Evolutionary conservation across 2,113 vertebrate genomes (phyloP).

Genomic region (Oceanites oceanicus): DNA sequence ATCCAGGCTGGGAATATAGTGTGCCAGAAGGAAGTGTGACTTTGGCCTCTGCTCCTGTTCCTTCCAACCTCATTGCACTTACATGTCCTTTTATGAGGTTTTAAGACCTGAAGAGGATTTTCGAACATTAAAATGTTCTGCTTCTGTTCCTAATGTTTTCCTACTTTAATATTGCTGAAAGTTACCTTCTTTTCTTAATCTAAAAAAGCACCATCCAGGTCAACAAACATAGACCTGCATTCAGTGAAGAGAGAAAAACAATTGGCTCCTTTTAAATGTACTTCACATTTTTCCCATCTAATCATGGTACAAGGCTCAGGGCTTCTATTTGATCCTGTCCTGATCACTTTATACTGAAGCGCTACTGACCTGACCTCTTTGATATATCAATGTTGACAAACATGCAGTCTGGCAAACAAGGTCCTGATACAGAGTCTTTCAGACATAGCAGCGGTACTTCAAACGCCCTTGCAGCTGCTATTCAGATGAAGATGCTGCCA

Average conservation of each 20-base stretch:
- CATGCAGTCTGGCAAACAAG: not conserved
- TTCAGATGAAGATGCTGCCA: not conserved
- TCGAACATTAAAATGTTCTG: not conserved
- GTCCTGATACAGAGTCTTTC: not conserved
- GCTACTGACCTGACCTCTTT: not conserved
- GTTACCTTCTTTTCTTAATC: not conserved
- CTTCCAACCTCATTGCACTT: not conserved
- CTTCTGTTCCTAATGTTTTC: not conserved
- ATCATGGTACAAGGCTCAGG: not conserved
- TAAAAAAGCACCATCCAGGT: not conserved
- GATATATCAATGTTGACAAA: not conserved
- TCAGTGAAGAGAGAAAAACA: not conserved
- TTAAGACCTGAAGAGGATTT: not conserved
- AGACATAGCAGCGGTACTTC: not conserved
- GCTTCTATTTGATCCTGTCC: not conserved
- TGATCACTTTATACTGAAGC: not conserved
- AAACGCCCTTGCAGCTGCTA: not conserved
- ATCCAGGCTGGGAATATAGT: not conserved
- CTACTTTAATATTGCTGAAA: not conserved
- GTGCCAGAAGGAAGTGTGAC: not conserved
- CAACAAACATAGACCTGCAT: not conserved
- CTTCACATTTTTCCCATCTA: not conserved
- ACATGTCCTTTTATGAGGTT: fast-evolving
- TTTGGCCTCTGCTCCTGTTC: not conserved
- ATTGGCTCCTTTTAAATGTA: not conserved